A percentile compares a stretch with the other conserved stretches of the same genome.
Conservation (phyloP, 2,113 vertebrate species). For the Ageneiosus marmoratus region DNA sequence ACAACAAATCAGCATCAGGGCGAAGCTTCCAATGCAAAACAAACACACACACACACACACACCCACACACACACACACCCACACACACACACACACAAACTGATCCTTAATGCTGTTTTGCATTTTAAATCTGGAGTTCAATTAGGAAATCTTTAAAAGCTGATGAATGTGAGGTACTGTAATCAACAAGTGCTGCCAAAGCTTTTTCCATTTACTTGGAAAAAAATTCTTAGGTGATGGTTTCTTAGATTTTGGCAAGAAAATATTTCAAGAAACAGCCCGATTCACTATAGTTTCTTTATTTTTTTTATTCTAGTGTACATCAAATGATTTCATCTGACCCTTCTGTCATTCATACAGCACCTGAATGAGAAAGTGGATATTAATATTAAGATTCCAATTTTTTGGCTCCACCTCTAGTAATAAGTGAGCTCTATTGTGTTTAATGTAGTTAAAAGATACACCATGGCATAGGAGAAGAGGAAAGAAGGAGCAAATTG, state of each 20-base stretch:
- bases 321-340: conserved; percentile 9
- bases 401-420: conserved; percentile 42
- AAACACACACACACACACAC: not conserved
- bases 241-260: not conserved
- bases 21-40: conserved; percentile 23
- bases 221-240: not conserved
- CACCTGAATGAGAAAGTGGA: conserved; percentile 50
- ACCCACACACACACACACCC: not conserved
- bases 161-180: not conserved
- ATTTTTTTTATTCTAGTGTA: not conserved
- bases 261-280: too few species aligned
- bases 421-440: conserved; percentile 52
- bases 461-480: conserved; percentile 43
- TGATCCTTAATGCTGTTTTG: conserved; percentile 7
- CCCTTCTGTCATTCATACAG: conserved; percentile 34
- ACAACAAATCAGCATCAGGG: conserved; percentile 45
- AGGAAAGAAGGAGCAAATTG: conserved; percentile 1
- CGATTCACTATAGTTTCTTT: too few species aligned
- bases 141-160: not conserved
- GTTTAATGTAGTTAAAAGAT: conserved; percentile 57
- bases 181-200: not conserved
- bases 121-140: not conserved
- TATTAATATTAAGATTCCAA: conserved; percentile 51
- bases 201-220: not conserved
- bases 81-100: not conserved